Percentiles rank a stretch among this genome's conserved stretches.
Conservation (phyloP, 30 jellyfish, hydroid and myxozoan genomes). For the Pseudorhiza aurosa region DNA sequence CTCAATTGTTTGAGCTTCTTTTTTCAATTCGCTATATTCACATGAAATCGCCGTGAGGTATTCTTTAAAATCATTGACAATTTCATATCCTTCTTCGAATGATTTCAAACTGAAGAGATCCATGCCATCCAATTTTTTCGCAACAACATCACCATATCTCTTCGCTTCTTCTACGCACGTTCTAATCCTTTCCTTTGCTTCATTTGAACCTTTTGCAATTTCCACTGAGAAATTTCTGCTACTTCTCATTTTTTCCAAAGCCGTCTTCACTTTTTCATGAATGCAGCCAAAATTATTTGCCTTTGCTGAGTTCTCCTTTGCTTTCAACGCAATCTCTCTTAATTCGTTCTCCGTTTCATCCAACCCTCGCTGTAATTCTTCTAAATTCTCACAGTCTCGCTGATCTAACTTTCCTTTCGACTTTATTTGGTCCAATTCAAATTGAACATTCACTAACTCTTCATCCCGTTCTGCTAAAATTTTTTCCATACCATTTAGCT, state of each 20-base stretch:
- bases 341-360: neutral
- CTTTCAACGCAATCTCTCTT: neutral
- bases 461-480: neutral
- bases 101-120: neutral
- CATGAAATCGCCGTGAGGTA: neutral
- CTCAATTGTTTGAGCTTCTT: neutral
- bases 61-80: neutral
- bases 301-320: too few relatives aligned
- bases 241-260: neutral
- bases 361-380: neutral
- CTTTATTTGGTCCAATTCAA: neutral
- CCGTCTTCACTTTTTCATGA: neutral
- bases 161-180: neutral
- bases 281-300: too few relatives aligned
- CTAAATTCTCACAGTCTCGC: neutral
- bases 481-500: neutral
- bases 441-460: neutral
- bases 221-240: neutral
- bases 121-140: neutral
- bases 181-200: neutral
- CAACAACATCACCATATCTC: neutral
- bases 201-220: neutral
- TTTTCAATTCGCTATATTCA: conserved; percentile 30
- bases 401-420: neutral
- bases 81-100: neutral